These are phyloP conservation scores for Caenorhabditis parvicauda DNA, from an alignment of 2,888 invertebrate species.

Conservation along the genomic window DNA sequence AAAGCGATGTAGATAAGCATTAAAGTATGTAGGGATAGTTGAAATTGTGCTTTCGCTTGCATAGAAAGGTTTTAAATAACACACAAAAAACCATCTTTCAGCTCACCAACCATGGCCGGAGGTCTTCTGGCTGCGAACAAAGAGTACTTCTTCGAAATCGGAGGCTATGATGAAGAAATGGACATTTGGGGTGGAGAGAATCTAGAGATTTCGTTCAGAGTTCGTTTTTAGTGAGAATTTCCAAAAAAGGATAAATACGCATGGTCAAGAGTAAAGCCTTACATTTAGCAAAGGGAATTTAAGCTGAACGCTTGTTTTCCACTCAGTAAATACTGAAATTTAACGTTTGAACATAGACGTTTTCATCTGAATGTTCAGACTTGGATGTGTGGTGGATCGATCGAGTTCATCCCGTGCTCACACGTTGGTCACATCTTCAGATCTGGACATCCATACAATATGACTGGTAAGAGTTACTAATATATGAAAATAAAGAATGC, in stretches of 20 bases:
- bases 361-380: slow-evolving; percentile 70
- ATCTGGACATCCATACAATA: slow-evolving; percentile 82
- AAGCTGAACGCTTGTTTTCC: no score
- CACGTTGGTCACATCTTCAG: slow-evolving; percentile 89
- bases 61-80: no score
- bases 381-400: slow-evolving; percentile 81
- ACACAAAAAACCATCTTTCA: slow-evolving; percentile 36
- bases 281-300: no score
- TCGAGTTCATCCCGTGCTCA: slow-evolving; percentile 91
- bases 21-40: no score
- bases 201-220: slow-evolving; percentile 92
- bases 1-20: no score
- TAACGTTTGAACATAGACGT: neutral
- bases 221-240: slow-evolving; percentile 69
- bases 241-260: no score
- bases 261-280: no score
- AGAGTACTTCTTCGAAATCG: slow-evolving; percentile 86
- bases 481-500: neutral
- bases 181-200: slow-evolving; percentile 98
- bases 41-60: no score
- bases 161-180: slow-evolving; percentile 80
- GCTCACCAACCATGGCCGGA: slow-evolving; percentile 96
- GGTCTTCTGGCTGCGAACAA: slow-evolving; percentile 90
- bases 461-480: slow-evolving; percentile 53
- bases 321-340: neutral